Conservation (phyloP, 2,888 invertebrate species). For the Habroteleia sp. region DNA sequence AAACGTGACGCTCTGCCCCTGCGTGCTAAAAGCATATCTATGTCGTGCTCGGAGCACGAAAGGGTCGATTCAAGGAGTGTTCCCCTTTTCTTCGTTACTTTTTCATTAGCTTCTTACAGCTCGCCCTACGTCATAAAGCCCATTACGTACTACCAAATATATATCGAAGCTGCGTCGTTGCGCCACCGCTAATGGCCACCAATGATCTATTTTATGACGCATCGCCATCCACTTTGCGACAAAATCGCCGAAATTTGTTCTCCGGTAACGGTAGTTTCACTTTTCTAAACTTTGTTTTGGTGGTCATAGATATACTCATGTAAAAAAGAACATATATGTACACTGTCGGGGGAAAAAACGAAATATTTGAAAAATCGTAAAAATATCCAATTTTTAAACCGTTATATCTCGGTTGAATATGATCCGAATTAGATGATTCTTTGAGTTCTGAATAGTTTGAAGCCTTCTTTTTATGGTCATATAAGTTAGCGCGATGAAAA, state of each 20-base stretch:
- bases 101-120: constrained; percentile 63
- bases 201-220: constrained; percentile 35
- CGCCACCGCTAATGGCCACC: constrained; percentile 48
- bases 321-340: too few species aligned
- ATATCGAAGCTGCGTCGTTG: constrained; percentile 44
- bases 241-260: background rate
- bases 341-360: too few species aligned
- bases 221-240: constrained; percentile 10
- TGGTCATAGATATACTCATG: too few species aligned
- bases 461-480: too few species aligned
- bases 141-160: constrained; percentile 54
- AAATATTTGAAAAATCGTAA: too few species aligned
- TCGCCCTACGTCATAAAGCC: constrained; percentile 53
- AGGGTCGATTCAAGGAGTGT: constrained; percentile 59
- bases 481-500: too few species aligned
- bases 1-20: constrained; percentile 75
- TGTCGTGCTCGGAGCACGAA: constrained; percentile 73
- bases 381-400: too few species aligned
- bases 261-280: background rate
- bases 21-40: constrained; percentile 81
- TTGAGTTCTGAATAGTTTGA: too few species aligned
- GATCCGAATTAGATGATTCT: too few species aligned
- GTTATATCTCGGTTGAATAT: too few species aligned
- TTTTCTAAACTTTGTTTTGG: background rate
- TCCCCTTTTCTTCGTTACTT: constrained; percentile 63